Evolutionary conservation across 2,113 vertebrate genomes (phyloP).

Genomic region (Leiothrix lutea): DNA sequence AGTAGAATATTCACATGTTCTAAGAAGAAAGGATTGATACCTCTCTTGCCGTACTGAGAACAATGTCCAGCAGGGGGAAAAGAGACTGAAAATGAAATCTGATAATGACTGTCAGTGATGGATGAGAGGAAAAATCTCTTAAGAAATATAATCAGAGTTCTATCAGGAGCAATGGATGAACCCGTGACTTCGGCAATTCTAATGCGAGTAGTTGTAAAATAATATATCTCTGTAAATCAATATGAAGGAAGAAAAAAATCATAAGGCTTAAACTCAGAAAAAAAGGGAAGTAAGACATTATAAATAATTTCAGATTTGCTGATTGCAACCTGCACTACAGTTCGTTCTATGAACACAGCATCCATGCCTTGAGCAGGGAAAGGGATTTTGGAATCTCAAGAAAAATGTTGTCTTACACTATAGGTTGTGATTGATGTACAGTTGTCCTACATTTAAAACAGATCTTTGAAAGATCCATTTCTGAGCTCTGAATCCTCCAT

Average conservation of each 20-base stretch:
- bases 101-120: background rate
- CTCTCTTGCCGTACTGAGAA: background rate
- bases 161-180: background rate
- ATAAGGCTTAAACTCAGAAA: background rate
- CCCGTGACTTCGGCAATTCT: background rate
- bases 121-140: background rate
- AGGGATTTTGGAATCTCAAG: background rate
- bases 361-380: background rate
- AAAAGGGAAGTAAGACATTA: background rate
- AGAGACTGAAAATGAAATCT: background rate
- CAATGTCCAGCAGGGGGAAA: background rate
- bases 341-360: background rate
- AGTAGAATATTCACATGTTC: constrained; percentile 1
- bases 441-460: background rate
- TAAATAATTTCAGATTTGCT: background rate
- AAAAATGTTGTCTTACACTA: background rate
- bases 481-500: background rate
- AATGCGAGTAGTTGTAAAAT: background rate
- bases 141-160: constrained; percentile 4
- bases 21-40: background rate
- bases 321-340: background rate
- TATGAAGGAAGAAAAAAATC: background rate
- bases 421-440: background rate
- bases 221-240: background rate
- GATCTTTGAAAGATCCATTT: background rate